Evolutionary conservation across 2,888 invertebrate genomes (phyloP), one percentile per base, ranked within the genome.

Genomic region (Hipparchia sbordonii): DNA sequence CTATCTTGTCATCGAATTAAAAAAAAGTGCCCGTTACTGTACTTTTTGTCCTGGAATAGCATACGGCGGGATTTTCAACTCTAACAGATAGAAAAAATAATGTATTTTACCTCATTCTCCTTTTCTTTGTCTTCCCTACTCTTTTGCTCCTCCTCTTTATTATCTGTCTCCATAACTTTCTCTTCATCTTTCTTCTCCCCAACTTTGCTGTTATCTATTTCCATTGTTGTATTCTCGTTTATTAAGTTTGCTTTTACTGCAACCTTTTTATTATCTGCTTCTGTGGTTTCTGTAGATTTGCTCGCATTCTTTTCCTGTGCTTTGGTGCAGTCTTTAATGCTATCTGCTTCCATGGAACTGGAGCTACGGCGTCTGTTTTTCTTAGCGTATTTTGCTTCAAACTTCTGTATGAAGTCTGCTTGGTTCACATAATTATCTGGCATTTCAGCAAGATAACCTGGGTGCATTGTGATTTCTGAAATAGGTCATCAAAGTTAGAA

Each of bases 381-480:
- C 63, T 80, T 82, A 0, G 76, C 79, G 57, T 81, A 12, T 73
- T 87, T 85, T 54, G 82, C 82, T 77, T 93, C 93, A 79, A 95
- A 95, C n/a, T 87, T 82, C 54, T 90, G 79, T 77, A 96, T 94
- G 79, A 93, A 95, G 1, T 90, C 84, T 1, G 89, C 83, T 73
- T 95, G 93, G 76, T 90, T 88, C 0, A 85, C 82, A 79, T 96
- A 96, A 78, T 91, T 86, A 0, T 74, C 65, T 0, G 96, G 96
- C 75, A 85, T 92, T 61, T 88, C 85, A 0, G 78, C 54, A 67
- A 87, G 78, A 79, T 95, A 95, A 3, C 74, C 78, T 12, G 80
- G 68, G 74, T 94, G 87, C 0, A 96, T 89, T 71, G 79, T 82
- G 7, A 94, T 84, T 72, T 91, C 91, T 88, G 81, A 6, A 85